Conservation (phyloP, 2,888 invertebrate species). For the Tipula lateralis region DNA sequence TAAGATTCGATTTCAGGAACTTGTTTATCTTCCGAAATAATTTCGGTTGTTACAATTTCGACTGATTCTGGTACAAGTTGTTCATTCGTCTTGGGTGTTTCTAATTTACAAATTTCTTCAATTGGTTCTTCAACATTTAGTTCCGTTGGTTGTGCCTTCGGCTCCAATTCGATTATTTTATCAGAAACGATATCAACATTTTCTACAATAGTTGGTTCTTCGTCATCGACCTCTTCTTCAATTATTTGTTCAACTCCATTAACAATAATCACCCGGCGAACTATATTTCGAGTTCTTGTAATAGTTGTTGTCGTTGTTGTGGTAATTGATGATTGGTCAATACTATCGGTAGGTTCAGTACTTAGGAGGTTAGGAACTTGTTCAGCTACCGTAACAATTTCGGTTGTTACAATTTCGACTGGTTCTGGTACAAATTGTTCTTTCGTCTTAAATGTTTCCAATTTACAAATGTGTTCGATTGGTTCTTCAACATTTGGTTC, state of each 20-base stretch:
- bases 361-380: too few species aligned
- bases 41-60: background rate
- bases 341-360: background rate
- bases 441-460: background rate
- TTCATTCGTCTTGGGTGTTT: background rate
- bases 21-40: background rate
- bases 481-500: too few species aligned
- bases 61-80: background rate
- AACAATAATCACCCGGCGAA: constrained; percentile 69
- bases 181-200: background rate
- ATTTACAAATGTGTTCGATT: too few species aligned
- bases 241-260: constrained; percentile 79
- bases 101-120: too few species aligned
- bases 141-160: background rate
- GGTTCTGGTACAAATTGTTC: background rate
- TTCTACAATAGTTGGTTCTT: background rate
- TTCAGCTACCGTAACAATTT: background rate
- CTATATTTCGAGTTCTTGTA: constrained; percentile 67
- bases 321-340: constrained; percentile 9
- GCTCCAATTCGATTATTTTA: too few species aligned
- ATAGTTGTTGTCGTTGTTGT: constrained; percentile 67
- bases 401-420: background rate
- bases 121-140: background rate
- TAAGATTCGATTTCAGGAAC: too few species aligned
- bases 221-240: constrained; percentile 72